Conservation (phyloP, 2,888 invertebrate genomes). For the Mamestra brassicae region DNA sequence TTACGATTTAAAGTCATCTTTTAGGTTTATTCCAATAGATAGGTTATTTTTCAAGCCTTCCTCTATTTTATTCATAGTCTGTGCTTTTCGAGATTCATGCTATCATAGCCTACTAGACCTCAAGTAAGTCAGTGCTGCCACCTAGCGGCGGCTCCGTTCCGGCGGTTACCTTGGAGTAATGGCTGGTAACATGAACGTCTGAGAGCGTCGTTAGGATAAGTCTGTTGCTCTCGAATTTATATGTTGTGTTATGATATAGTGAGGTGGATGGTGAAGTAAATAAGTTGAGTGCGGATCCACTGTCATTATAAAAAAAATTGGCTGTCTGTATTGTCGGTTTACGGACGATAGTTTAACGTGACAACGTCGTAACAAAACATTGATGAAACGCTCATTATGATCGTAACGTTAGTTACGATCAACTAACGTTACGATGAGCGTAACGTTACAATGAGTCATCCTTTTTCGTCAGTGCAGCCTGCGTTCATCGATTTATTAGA, state of each 20-base stretch:
- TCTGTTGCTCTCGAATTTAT: constrained; percentile 32
- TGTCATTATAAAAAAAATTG: background rate
- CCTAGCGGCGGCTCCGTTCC: constrained; percentile 45
- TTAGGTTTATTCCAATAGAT: background rate
- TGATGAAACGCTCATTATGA: too few species aligned
- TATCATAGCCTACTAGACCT: constrained; percentile 33
- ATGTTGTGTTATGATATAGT: constrained; percentile 16
- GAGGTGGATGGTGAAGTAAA: background rate
- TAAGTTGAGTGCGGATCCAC: background rate
- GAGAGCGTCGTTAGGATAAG: constrained; percentile 41
- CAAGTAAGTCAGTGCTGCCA: constrained; percentile 44
- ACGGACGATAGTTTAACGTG: too few species aligned
- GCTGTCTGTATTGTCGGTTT: too few species aligned
- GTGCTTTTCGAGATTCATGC: constrained; percentile 12
- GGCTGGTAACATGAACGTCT: constrained; percentile 42
- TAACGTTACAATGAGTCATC: too few species aligned
- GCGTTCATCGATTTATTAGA: too few species aligned
- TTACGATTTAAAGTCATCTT: background rate
- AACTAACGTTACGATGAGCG: too few species aligned
- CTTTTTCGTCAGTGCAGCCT: too few species aligned
- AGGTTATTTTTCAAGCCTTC: background rate
- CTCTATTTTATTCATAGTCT: background rate
- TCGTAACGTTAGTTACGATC: too few species aligned
- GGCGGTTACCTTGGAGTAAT: constrained; percentile 53
- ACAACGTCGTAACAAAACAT: too few species aligned